Conservation (phyloP, 2,113 vertebrate genomes). For the Nematolebias whitei region DNA sequence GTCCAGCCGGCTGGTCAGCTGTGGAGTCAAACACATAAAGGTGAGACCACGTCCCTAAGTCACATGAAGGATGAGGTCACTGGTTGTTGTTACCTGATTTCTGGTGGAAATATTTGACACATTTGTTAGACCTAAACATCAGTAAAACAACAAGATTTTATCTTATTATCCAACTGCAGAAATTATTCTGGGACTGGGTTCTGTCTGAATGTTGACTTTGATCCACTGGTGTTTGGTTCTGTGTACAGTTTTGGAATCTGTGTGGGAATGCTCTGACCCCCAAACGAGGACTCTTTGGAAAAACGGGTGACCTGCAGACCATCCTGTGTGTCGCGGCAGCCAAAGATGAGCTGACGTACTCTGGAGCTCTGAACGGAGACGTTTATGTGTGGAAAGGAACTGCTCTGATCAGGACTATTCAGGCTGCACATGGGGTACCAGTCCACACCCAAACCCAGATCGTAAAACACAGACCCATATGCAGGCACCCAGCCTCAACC, state of each 20-base stretch:
- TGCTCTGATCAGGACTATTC: conserved; percentile 87
- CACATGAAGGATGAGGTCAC: not conserved
- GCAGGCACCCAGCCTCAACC: too few relatives aligned
- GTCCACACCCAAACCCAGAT: too few relatives aligned
- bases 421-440: conserved; percentile 91
- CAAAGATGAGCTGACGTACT: conserved; percentile 94
- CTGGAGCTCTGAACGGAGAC: conserved; percentile 95
- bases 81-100: not conserved
- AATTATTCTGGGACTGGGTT: too few relatives aligned
- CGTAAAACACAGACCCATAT: too few relatives aligned
- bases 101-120: not conserved
- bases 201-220: too few relatives aligned
- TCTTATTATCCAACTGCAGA: too few relatives aligned
- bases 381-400: conserved; percentile 96
- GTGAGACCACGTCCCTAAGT: conserved; percentile 63
- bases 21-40: conserved; percentile 99
- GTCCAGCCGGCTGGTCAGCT: conserved; percentile 90
- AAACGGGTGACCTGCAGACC: conserved; percentile 95
- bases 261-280: conserved; percentile 95
- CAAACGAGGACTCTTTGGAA: conserved; percentile 95
- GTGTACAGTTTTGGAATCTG: conserved; percentile 90
- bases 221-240: not conserved
- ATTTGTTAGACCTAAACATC: too few relatives aligned
- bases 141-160: too few relatives aligned
- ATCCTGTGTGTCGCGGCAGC: conserved; percentile 93